These are phyloP conservation scores for Drosophila littoralis DNA, from an alignment of 1,140 invertebrate species.

Conservation along the genomic window DNA sequence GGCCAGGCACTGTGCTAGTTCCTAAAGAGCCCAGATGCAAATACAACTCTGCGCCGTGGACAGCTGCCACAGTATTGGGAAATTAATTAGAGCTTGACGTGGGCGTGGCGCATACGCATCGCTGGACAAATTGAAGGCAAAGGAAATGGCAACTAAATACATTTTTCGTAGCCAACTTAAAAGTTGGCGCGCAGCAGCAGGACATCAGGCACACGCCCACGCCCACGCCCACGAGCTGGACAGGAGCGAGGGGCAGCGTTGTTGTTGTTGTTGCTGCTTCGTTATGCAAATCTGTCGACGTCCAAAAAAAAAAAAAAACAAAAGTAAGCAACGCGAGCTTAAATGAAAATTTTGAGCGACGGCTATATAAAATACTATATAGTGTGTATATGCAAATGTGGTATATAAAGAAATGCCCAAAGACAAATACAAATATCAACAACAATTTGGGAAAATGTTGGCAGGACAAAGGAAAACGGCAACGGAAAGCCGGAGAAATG, in stretches of 20 bases:
- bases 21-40: conserved; percentile 24
- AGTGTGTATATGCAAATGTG: conserved; percentile 68
- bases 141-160: conserved; percentile 71
- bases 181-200: conserved; percentile 53
- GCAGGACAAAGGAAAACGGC: conserved; percentile 16
- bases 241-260: background rate
- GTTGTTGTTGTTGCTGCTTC: conserved; percentile 60
- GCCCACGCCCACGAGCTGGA: background rate
- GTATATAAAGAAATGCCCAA: conserved; percentile 74
- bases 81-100: conserved; percentile 70
- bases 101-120: conserved; percentile 41
- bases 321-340: conserved; percentile 29
- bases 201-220: conserved; percentile 46
- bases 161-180: conserved; percentile 59
- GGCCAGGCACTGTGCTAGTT: conserved; percentile 54
- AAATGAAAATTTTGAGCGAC: conserved; percentile 70
- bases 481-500: background rate
- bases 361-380: conserved; percentile 51
- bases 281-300: conserved; percentile 70
- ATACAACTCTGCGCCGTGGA: conserved; percentile 11
- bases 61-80: conserved; percentile 53
- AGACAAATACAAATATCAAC: conserved; percentile 61
- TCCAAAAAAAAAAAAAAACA: conserved; percentile 31
- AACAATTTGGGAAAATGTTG: conserved; percentile 34
- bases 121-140: conserved; percentile 64